A percentile compares a stretch with the other conserved stretches of the same genome.
phyloP scores from a whole-genome alignment of 2,888 invertebrate species.

The Xanthia icteritia region DNA sequence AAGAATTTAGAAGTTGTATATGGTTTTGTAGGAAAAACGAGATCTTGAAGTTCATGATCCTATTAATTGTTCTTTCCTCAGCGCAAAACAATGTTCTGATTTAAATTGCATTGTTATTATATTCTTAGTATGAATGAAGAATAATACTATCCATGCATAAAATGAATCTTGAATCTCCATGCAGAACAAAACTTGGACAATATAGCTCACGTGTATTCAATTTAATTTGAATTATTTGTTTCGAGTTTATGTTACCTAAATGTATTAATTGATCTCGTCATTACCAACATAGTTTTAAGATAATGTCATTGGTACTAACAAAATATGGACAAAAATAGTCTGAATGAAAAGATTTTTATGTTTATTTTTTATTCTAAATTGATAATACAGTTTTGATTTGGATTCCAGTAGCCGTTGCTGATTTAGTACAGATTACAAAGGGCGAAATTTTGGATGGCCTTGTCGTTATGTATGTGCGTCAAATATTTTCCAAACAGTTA shows the following conservation, averaged over 20 bases:
- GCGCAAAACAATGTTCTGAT: too few relatives aligned
- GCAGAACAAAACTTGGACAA: not conserved
- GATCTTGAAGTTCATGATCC: not conserved
- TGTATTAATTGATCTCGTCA: too few relatives aligned
- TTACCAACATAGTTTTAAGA: too few relatives aligned
- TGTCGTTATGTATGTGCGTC: not conserved
- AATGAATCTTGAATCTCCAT: not conserved
- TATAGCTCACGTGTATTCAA: not conserved
- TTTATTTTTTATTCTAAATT: too few relatives aligned
- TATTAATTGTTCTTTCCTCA: not conserved
- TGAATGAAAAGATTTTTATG: too few relatives aligned
- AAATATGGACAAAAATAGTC: too few relatives aligned
- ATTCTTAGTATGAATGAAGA: not conserved
- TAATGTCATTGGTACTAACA: too few relatives aligned
- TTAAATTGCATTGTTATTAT: too few relatives aligned
- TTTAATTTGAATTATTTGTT: too few relatives aligned
- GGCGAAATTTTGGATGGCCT: not conserved
- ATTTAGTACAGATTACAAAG: not conserved
- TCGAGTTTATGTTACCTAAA: too few relatives aligned
- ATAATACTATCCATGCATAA: not conserved
- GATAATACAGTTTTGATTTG: constrained; percentile 12
- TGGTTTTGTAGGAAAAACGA: not conserved
- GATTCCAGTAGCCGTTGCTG: not conserved
- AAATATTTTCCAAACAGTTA: not conserved
- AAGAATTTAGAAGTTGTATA: not conserved